Conservation (phyloP, 2,797 vertebrate genomes). For the Phrynocephalus vlangalii region DNA sequence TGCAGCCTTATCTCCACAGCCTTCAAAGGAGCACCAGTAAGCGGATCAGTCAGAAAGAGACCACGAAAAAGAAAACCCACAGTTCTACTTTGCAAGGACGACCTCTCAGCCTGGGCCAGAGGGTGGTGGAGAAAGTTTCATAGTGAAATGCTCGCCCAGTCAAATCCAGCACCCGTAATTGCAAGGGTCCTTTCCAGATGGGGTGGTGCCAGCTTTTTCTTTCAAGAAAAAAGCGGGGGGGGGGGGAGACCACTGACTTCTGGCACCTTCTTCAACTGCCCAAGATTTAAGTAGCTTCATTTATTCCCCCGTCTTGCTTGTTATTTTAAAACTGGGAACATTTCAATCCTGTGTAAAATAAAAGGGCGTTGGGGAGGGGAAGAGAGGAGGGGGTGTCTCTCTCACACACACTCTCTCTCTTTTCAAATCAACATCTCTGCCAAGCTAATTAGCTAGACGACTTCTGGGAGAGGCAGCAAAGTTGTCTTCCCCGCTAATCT, state of each 20-base stretch:
- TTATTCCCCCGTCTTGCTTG: not conserved
- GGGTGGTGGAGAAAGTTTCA: conserved; percentile 29
- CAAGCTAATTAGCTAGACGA: not conserved
- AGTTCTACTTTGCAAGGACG: accelerated
- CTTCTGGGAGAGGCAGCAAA: not conserved
- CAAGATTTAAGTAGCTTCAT: not conserved
- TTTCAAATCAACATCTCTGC: accelerated
- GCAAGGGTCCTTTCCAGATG: not conserved
- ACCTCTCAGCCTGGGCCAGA: conserved; percentile 43
- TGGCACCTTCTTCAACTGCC: not conserved
- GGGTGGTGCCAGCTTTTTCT: not conserved
- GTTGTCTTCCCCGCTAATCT: not conserved
- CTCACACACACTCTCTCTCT: accelerated
- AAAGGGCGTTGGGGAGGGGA: not conserved
- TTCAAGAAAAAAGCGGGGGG: not conserved
- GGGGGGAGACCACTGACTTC: not conserved
- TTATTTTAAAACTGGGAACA: not conserved
- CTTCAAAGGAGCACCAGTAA: not conserved
- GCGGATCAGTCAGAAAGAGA: conserved; percentile 43
- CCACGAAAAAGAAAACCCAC: not conserved
- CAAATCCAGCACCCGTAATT: not conserved
- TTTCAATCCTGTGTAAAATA: not conserved
- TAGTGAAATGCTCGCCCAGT: not conserved
- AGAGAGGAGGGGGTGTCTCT: no score
- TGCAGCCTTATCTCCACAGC: not conserved